These are phyloP conservation scores for Caenorhabditis afra DNA, from an alignment of 2,888 invertebrate species.

Conservation along the genomic window DNA sequence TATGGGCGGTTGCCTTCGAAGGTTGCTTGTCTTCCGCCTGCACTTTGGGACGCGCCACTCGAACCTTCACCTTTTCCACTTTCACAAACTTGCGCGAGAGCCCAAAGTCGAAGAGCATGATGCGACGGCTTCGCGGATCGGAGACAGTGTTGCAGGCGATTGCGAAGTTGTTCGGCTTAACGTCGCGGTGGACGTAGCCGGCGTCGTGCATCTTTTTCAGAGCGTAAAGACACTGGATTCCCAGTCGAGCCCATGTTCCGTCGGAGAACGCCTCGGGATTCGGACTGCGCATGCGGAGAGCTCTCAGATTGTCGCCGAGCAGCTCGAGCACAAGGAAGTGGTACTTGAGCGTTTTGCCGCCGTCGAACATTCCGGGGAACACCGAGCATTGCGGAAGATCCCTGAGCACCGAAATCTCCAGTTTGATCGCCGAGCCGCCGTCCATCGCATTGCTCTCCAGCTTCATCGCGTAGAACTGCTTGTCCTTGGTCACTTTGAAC, in stretches of 20 bases:
- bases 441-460: constrained; percentile 34
- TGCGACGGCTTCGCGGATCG: constrained; percentile 2
- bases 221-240: constrained; percentile 51
- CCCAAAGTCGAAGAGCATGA: constrained; percentile 50
- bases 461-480: constrained; percentile 40
- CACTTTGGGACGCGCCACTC: background rate
- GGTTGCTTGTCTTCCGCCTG: background rate
- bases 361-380: constrained; percentile 19
- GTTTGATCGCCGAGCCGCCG: constrained; percentile 45
- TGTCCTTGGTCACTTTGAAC: constrained; percentile 37
- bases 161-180: constrained; percentile 65
- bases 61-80: constrained; percentile 6
- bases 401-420: constrained; percentile 25
- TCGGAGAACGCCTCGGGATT: constrained; percentile 25
- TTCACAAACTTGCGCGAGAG: constrained; percentile 12
- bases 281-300: background rate
- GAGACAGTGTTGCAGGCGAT: constrained; percentile 5
- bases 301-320: constrained; percentile 44
- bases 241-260: constrained; percentile 48
- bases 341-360: constrained; percentile 17
- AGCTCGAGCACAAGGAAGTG: constrained; percentile 46
- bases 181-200: constrained; percentile 67
- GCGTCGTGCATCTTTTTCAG: constrained; percentile 64
- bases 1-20: no score
- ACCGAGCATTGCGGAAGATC: constrained; percentile 15